Base-by-base conservation (phyloP, 2,888 invertebrate species). In the Eupelmus urozonus region DNA sequence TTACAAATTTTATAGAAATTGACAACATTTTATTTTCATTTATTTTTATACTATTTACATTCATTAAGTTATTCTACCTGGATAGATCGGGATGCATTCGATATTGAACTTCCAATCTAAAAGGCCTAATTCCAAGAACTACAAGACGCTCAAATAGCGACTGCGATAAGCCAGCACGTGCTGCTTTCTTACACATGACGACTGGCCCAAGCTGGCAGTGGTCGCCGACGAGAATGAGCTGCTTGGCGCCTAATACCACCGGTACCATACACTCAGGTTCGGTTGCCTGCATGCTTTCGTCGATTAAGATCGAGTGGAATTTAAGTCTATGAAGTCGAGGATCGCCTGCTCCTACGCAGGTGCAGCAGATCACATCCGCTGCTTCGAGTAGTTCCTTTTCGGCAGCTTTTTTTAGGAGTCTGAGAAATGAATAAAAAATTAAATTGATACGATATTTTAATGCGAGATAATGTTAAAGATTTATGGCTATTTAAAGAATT, bases 261-360 rank as follows among this genome's bases (percentile, higher is more conserved):
- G 99, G 98, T 20, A 99, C 99, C 98, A 99, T 98, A 87, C 98
- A 98, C 87, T 99, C 98, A 0, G 98, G 98, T 88, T 97, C 97
- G 0, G 98, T 98, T 0, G 98, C 97, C 90, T 98, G 98, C 94
- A 97, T 97, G 81, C 93, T 97, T 89, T 99, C 98, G 88, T 99
- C 98, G 81, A 99, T 98, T 13, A 99, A 92, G 83, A 99, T 98
- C 25, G 97, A 97, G 82, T 97, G 96, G 91, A 99, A 99, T 87
- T 98, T 96, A 88, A 99, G 94, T 72, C 97, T 93, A 1, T 95
- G 94, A n/a, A 99, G 91, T 23, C 99, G 92, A 0, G 97, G 96
- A 91, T 99, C 99, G 0, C 99, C 99, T 0, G 99, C 98, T 13
- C 98, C 98, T 0, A 99, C 99, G 89, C 99, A 99, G 0, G 99